phyloP scores from a whole-genome alignment of 2,888 invertebrate genomes.

The Trichogramma evanescens region DNA sequence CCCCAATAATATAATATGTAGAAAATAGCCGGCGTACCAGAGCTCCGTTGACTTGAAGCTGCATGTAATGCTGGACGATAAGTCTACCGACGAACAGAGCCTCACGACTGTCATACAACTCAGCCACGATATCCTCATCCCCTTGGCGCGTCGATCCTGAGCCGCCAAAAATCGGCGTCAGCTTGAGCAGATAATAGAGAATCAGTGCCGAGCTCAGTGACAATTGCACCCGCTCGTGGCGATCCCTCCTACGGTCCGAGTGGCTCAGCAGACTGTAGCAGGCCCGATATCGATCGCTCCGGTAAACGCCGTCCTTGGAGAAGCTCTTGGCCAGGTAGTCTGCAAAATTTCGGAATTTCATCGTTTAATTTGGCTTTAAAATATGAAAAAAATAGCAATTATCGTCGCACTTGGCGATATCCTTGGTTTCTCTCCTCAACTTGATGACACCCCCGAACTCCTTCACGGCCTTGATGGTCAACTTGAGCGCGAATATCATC shows the following conservation, averaged over 20 bases:
- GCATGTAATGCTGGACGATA: conserved; percentile 69
- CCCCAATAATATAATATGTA: too few species aligned
- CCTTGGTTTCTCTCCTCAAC: conserved; percentile 40
- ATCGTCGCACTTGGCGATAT: conserved; percentile 37
- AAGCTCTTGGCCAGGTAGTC: conserved; percentile 39
- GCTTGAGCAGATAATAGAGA: conserved; percentile 54
- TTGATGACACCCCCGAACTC: conserved; percentile 42
- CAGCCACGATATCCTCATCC: conserved; percentile 27
- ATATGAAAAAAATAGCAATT: conserved; percentile 4
- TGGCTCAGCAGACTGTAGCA: conserved; percentile 64
- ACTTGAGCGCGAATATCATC: conserved; percentile 61
- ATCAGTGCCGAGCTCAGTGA: conserved; percentile 59
- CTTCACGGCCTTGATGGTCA: conserved; percentile 51
- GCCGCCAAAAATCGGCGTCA: conserved; percentile 54
- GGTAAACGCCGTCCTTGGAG: conserved; percentile 34
- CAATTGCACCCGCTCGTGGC: conserved; percentile 66
- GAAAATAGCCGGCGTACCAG: conserved; percentile 17
- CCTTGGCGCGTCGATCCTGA: conserved; percentile 38
- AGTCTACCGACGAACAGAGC: conserved; percentile 56
- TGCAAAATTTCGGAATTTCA: conserved; percentile 17
- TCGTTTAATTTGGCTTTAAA: neutral
- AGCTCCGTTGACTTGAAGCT: conserved; percentile 79
- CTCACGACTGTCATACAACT: too few species aligned
- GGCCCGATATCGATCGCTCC: conserved; percentile 44
- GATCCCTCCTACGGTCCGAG: conserved; percentile 52